Conservation (phyloP, 2,888 invertebrate species). For the Helicoverpa assulta region DNA sequence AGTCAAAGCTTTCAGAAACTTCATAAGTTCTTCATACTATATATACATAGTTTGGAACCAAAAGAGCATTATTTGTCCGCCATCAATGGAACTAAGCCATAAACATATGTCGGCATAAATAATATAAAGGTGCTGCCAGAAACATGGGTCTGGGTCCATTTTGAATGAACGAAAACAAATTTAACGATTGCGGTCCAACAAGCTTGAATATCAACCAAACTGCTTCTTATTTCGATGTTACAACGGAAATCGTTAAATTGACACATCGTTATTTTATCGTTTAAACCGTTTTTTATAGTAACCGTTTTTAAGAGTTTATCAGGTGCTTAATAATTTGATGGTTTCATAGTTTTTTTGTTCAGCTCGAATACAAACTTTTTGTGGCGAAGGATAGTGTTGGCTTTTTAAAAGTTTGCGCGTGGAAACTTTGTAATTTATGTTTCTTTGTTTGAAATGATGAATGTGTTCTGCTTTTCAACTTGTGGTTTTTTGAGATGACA, state of each 20-base stretch:
- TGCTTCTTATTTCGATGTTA: conserved; percentile 35
- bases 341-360: conserved; percentile 38
- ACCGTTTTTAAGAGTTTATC: conserved; percentile 38
- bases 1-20: no score
- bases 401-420: conserved; percentile 44
- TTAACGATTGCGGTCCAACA: conserved; percentile 51
- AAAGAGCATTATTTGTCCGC: conserved; percentile 10
- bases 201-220: conserved; percentile 48
- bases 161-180: conserved; percentile 58
- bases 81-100: conserved; percentile 64
- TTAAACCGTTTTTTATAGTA: conserved; percentile 47
- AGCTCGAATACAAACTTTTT: conserved; percentile 45
- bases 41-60: neutral
- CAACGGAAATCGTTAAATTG: conserved; percentile 47
- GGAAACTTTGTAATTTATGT: conserved; percentile 77
- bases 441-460: conserved; percentile 70
- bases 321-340: conserved; percentile 58
- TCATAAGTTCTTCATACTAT: no score
- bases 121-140: conserved; percentile 81
- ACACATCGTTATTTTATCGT: conserved; percentile 46
- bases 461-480: conserved; percentile 41
- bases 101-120: conserved; percentile 85
- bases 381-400: conserved; percentile 37
- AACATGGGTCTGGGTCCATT: conserved; percentile 64
- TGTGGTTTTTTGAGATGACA: conserved; percentile 56